Evolutionary conservation across 2,797 vertebrate genomes (phyloP), one percentile per base, ranked within the genome.

Genomic region (Lindbergichthys nudifrons): DNA sequence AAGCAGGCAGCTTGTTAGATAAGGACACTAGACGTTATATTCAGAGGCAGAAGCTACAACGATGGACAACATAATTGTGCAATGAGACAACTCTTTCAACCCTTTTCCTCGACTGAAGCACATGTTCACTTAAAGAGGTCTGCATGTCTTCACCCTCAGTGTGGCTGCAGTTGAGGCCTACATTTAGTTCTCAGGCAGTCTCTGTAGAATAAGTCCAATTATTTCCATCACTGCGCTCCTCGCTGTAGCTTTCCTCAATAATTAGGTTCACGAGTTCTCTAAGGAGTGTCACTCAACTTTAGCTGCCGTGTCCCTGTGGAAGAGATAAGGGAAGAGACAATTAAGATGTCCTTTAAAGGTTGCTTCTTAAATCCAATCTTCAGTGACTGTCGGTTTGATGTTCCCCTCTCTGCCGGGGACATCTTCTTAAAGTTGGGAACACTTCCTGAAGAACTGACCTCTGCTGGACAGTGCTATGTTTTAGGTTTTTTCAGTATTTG

Each of bases 231-330:
- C 56, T 0, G 19, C 56, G 3, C 61, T 75, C 73, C 64, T 75
- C 73, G 18, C 79, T 70, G 65, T 69, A 26, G 70, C 59, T 30
- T 32, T 41, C 67, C 70, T 62, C 4, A 39, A 89, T 91, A 93
- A 93, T 90, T 92, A 87, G 89, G 61, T 77, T 83, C 75, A 74
- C 64, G 1, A 3, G 62, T 23, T 81, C 91, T 89, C 92, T 90
- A 92, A 93, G 91, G 93, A 92, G 91, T 84, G 77, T 70, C 85
- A 81, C 58, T 86, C 87, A 75, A 71, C 70, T 91, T 91, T 85
- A 88, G 87, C 81, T 52, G 26, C 59, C 71, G 72, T 53, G 68
- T 74, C 76, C 86, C 78, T 16, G 47, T 10, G 63, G 82, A 76
- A 43, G 65, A 73, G 71, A 70, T 2, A 32, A 76, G 50, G 64